These are phyloP conservation scores for Spea hammondii DNA, from an alignment of 2,797 vertebrate genomes.

Conservation along the genomic window DNA sequence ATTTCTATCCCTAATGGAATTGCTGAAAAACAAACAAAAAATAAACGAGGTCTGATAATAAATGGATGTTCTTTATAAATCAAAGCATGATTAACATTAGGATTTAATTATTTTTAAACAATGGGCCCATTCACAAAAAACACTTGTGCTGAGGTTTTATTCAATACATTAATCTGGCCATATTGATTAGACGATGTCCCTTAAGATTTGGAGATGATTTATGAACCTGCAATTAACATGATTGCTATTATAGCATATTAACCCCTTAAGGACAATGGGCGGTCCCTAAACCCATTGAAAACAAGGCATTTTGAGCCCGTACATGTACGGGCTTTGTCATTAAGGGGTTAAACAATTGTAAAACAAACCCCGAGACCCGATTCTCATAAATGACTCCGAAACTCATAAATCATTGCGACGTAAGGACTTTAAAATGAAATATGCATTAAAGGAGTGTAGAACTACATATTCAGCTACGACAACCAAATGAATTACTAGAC, in stretches of 20 bases:
- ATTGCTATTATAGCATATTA: slow-evolving; percentile 43
- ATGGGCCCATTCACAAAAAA: slow-evolving; percentile 1
- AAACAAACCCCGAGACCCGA: slow-evolving; percentile 34
- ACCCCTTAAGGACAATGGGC: too few species aligned
- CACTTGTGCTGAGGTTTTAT: slow-evolving; percentile 18
- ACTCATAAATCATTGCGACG: slow-evolving; percentile 38
- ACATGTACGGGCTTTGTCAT: too few species aligned
- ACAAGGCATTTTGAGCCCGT: too few species aligned
- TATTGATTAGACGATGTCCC: slow-evolving; percentile 39
- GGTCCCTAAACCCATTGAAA: too few species aligned
- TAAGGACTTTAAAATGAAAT: slow-evolving; percentile 10
- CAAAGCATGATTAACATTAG: background rate
- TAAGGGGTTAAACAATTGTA: slow-evolving; percentile 23
- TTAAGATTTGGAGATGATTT: slow-evolving; percentile 36
- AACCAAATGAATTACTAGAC: background rate
- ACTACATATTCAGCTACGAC: background rate
- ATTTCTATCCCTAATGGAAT: too few species aligned
- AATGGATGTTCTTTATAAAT: too few species aligned
- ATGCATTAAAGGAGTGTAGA: background rate
- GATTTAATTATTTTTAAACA: slow-evolving; percentile 27
- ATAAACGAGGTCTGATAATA: too few species aligned
- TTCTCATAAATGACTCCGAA: slow-evolving; percentile 29
- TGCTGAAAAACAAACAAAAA: too few species aligned
- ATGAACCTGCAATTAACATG: slow-evolving; percentile 46
- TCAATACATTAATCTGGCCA: slow-evolving; percentile 9